Percentiles rank a stretch among this genome's conserved stretches.
Conservation (phyloP, 2,113 vertebrate genomes). For the Euleptes europaea region DNA sequence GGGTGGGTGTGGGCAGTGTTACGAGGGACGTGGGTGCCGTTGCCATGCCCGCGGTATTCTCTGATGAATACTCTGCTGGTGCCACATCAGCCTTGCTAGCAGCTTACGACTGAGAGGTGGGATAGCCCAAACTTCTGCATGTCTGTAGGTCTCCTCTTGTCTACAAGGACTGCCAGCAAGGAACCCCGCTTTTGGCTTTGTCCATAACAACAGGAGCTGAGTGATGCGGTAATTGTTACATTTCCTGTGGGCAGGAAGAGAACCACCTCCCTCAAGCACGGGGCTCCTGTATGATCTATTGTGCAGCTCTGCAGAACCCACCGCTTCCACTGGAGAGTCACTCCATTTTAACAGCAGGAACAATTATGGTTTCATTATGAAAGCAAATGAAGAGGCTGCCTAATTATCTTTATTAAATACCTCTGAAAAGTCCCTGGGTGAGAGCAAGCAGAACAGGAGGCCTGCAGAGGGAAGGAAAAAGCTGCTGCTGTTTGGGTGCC, state of each 20-base stretch:
- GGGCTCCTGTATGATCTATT: slow-evolving; percentile 16
- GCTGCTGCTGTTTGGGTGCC: background rate
- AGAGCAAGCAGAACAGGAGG: slow-evolving; percentile 45
- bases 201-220: rapidly evolving
- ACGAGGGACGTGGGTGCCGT: too few species aligned
- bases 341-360: slow-evolving; percentile 59
- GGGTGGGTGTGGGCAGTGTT: too few species aligned
- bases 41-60: too few species aligned
- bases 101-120: too few species aligned
- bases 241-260: slow-evolving; percentile 17
- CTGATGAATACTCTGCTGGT: too few species aligned
- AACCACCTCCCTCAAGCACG: background rate
- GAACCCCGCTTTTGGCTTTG: background rate
- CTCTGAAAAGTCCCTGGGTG: slow-evolving; percentile 57
- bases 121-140: rapidly evolving
- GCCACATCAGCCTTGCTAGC: too few species aligned
- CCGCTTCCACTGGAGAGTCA: slow-evolving; percentile 50
- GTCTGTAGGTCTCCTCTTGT: too few species aligned
- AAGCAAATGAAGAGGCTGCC: slow-evolving; percentile 69
- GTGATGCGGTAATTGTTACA: background rate
- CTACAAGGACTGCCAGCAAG: too few species aligned
- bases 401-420: slow-evolving; percentile 72
- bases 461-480: background rate
- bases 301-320: slow-evolving; percentile 27
- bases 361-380: slow-evolving; percentile 70